Evolutionary conservation across 2,113 vertebrate species (phyloP).

Genomic region (Ammospiza nelsoni): DNA sequence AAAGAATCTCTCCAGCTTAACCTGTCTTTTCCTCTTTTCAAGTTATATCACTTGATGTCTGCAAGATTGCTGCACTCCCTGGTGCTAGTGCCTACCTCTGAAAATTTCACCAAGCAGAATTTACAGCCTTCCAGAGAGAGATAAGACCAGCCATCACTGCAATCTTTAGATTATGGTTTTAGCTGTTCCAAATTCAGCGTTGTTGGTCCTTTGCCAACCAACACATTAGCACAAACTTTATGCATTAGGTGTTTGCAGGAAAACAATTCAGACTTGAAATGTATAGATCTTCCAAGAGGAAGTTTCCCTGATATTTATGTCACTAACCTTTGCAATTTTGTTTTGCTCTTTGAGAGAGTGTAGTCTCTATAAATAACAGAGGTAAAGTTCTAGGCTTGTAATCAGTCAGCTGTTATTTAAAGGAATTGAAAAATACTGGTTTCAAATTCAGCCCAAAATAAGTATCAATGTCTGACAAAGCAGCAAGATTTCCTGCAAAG

Average conservation of each 20-base stretch:
- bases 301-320: constrained; percentile 16
- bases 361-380: constrained; percentile 24
- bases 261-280: constrained; percentile 23
- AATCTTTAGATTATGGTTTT: neutral
- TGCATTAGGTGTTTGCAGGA: neutral
- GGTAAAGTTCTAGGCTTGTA: neutral
- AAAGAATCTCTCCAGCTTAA: neutral
- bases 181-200: neutral
- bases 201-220: neutral
- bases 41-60: neutral
- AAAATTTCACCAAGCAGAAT: constrained; percentile 8
- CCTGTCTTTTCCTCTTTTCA: neutral
- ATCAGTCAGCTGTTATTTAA: constrained; percentile 21
- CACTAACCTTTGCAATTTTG: constrained; percentile 26
- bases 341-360: neutral
- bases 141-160: neutral
- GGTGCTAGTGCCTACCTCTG: neutral
- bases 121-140: neutral
- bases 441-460: constrained; percentile 5
- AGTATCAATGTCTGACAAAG: neutral
- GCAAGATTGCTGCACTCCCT: neutral
- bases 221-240: neutral
- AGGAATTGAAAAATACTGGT: neutral
- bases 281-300: neutral
- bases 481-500: neutral